These are phyloP conservation scores for Idaea biselata DNA, from an alignment of 2,888 invertebrate species.

Conservation along the genomic window DNA sequence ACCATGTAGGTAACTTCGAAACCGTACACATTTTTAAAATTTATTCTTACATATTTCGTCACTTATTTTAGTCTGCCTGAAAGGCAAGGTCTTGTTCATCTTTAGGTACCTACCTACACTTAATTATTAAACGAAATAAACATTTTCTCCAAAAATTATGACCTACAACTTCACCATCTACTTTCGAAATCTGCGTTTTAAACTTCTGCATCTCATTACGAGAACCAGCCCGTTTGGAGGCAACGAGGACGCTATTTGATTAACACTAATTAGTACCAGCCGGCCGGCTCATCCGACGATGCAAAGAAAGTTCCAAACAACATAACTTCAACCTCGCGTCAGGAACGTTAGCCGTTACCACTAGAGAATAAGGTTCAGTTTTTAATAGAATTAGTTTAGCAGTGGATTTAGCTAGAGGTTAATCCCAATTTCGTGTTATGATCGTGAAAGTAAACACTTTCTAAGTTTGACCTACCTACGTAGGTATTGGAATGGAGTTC, in stretches of 20 bases:
- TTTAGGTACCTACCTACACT: background rate
- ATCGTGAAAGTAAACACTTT: constrained; percentile 61
- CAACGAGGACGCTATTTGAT: constrained; percentile 73
- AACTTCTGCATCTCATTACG: constrained; percentile 34
- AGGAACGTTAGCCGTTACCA: constrained; percentile 4
- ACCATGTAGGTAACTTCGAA: no score
- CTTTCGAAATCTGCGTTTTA: background rate
- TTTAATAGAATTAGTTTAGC: constrained; percentile 8
- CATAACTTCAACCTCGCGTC: constrained; percentile 16
- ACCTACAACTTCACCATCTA: background rate
- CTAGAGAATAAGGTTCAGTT: constrained; percentile 29
- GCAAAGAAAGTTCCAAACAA: constrained; percentile 55
- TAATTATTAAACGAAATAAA: background rate
- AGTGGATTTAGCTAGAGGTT: constrained; percentile 13
- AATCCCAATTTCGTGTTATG: constrained; percentile 48
- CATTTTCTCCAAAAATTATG: background rate
- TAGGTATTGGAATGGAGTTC: constrained; percentile 21
- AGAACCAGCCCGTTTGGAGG: constrained; percentile 55
- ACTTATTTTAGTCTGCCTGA: no score
- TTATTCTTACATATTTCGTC: no score
- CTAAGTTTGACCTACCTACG: constrained; percentile 29
- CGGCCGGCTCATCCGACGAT: constrained; percentile 55
- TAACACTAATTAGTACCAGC: constrained; percentile 76
- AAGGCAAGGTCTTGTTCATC: no score
- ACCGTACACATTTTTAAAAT: no score